Evolutionary conservation across 1,140 invertebrate genomes (phyloP).

Genomic region (Penaeus vannamei): DNA sequence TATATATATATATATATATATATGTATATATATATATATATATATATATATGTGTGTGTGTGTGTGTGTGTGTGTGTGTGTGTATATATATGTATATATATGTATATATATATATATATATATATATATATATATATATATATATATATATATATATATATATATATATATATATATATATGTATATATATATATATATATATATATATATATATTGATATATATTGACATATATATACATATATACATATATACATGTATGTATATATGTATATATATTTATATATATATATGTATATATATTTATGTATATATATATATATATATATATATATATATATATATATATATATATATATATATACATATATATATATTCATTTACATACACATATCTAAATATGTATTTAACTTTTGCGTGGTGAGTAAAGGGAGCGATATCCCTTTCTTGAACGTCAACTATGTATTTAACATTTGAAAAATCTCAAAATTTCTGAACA

Average conservation of each 20-base stretch:
- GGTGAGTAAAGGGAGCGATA: too few relatives aligned
- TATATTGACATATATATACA: constrained; percentile 17
- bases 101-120: constrained; percentile 5
- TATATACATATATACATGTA: not conserved
- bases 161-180: not conserved
- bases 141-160: constrained; percentile 7
- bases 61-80: not conserved
- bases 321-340: not conserved
- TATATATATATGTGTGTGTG: not conserved
- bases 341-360: not conserved
- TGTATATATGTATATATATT: not conserved
- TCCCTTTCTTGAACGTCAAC: too few relatives aligned
- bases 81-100: not conserved
- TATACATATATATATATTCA: not conserved
- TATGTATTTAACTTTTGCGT: too few relatives aligned
- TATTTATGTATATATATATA: not conserved
- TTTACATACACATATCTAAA: not conserved
- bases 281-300: not conserved
- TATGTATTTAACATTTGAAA: too few relatives aligned
- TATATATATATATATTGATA: constrained; percentile 30
- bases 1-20: constrained; percentile 30
- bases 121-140: constrained; percentile 11
- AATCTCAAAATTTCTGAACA: too few relatives aligned
- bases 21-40: constrained; percentile 33
- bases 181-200: constrained; percentile 23